These are phyloP conservation scores for Halyomorpha halys DNA, from an alignment of 1,140 invertebrate species.

Conservation along the genomic window DNA sequence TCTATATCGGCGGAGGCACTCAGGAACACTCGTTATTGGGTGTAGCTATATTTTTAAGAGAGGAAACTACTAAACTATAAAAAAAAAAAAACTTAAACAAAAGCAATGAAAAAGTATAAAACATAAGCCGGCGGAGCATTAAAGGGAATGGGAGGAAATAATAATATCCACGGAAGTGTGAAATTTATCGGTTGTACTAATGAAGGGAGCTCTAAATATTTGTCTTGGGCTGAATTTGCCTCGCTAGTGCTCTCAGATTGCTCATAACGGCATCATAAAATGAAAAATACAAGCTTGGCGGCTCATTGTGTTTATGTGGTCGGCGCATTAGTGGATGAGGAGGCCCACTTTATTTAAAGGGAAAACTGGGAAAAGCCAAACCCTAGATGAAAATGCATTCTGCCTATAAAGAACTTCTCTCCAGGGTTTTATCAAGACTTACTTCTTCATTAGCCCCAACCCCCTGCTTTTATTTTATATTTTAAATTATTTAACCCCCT, in stretches of 20 bases:
- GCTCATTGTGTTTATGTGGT: slow-evolving; percentile 7
- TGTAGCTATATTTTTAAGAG: neutral
- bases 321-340: slow-evolving; percentile 9
- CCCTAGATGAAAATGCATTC: neutral
- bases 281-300: slow-evolving; percentile 10
- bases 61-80: too few relatives aligned
- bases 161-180: neutral
- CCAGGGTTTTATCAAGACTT: slow-evolving; percentile 1
- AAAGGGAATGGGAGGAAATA: neutral
- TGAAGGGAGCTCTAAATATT: slow-evolving; percentile 10
- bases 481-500: too few relatives aligned
- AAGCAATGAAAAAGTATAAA: neutral
- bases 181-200: slow-evolving; percentile 5
- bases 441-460: slow-evolving; percentile 5
- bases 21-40: neutral
- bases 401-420: neutral
- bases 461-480: neutral
- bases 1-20: neutral
- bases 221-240: slow-evolving; percentile 5
- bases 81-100: too few relatives aligned
- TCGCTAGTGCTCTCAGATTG: slow-evolving; percentile 7
- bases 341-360: neutral
- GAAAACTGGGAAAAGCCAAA: too few relatives aligned
- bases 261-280: slow-evolving; percentile 7
- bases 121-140: too few relatives aligned